Conservation (phyloP, 2,113 vertebrate genomes). For the Thunnus thynnus region DNA sequence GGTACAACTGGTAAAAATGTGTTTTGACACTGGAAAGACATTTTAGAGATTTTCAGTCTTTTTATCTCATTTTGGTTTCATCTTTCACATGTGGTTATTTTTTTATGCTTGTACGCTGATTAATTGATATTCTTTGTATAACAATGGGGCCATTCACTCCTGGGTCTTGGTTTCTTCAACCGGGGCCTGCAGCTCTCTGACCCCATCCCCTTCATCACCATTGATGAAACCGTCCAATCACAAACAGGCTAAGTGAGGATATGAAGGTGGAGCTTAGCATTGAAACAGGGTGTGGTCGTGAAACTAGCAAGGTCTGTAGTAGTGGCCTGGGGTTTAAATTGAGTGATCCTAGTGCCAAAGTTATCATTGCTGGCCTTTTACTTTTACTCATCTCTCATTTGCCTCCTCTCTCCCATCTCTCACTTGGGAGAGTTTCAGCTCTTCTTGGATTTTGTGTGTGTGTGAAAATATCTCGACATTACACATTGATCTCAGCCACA, state of each 20-base stretch:
- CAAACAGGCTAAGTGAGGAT: constrained; percentile 40
- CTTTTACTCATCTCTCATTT: constrained; percentile 10
- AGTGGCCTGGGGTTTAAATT: constrained; percentile 77
- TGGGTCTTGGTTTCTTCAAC: constrained; percentile 47
- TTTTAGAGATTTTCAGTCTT: not conserved
- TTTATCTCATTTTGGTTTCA: not conserved
- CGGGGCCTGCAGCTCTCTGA: constrained; percentile 40
- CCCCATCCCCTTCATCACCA: constrained; percentile 54
- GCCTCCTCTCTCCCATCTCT: not conserved
- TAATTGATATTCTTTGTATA: constrained; percentile 8
- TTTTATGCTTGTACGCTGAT: not conserved
- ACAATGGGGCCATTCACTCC: constrained; percentile 45
- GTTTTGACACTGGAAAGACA: too few relatives aligned
- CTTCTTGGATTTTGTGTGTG: not conserved
- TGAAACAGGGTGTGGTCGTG: constrained; percentile 83
- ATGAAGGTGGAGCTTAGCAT: constrained; percentile 71
- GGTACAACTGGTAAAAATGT: not conserved
- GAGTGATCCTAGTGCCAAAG: constrained; percentile 44
- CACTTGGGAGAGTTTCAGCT: constrained; percentile 17
- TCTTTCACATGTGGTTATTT: not conserved
- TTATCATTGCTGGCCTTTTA: constrained; percentile 40
- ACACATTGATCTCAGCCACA: not conserved
- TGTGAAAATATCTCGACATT: not conserved
- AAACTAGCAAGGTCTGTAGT: constrained; percentile 74
- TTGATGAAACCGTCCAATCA: constrained; percentile 73